These are phyloP conservation scores for Morphnarchus princeps DNA, from an alignment of 2,113 vertebrate genomes.

Conservation along the genomic window DNA sequence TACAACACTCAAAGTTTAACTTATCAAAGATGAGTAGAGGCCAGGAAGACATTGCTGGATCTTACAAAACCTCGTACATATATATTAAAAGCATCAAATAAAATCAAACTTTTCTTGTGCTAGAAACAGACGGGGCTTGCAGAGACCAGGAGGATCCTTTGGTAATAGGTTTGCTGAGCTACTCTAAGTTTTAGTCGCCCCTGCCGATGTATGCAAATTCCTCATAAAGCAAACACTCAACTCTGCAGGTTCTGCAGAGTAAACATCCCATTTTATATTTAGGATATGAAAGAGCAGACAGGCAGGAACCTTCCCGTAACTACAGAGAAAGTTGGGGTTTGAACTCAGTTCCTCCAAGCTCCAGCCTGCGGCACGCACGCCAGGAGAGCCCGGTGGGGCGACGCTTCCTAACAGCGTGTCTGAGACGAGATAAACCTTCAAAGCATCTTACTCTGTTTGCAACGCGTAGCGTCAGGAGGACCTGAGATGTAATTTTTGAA, in stretches of 20 bases:
- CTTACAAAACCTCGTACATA: background rate
- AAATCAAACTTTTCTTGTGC: background rate
- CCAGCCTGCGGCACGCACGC: background rate
- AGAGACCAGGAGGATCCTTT: background rate
- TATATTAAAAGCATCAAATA: background rate
- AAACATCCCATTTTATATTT: background rate
- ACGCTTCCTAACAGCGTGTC: accelerated
- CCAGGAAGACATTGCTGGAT: background rate
- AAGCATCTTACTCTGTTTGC: background rate
- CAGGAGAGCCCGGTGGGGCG: background rate
- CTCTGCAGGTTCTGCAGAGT: background rate
- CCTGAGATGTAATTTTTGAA: background rate
- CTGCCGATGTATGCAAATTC: background rate
- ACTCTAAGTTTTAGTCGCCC: background rate
- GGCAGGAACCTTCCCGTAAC: background rate
- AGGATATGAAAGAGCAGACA: background rate
- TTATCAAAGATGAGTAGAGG: background rate
- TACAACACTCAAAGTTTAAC: background rate
- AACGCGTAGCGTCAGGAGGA: background rate
- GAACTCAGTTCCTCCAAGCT: background rate
- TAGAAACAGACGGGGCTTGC: background rate
- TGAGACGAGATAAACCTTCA: background rate
- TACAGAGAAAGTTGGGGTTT: background rate
- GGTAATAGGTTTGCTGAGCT: background rate
- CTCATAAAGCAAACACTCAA: background rate